Percentiles rank a stretch among this genome's conserved stretches.
Conservation (phyloP, 1,140 invertebrate genomes). For the Odontomachus brunneus region DNA sequence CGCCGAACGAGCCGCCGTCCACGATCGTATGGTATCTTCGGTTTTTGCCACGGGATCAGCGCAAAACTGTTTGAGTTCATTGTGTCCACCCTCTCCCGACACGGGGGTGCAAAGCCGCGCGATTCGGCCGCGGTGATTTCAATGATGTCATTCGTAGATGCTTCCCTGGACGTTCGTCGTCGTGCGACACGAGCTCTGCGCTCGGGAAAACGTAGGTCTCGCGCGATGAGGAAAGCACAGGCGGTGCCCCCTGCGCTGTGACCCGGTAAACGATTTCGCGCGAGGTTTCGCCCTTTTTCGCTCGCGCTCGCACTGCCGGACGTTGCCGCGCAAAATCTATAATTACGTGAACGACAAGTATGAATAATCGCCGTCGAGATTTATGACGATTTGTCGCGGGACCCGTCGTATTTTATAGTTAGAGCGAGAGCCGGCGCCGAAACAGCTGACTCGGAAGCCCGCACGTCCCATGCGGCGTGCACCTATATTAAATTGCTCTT, state of each 20-base stretch:
- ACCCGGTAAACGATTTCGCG: background rate
- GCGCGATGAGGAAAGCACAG: no score
- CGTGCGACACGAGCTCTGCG: no score
- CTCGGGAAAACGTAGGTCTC: background rate
- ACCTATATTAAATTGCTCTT: background rate
- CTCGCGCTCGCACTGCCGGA: background rate
- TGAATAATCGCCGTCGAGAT: background rate
- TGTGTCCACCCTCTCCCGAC: background rate
- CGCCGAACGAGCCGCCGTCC: slow-evolving; percentile 57
- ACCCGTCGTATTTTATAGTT: background rate
- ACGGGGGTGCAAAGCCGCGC: background rate
- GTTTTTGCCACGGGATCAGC: slow-evolving; percentile 51
- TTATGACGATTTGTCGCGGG: no score
- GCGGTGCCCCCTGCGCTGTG: no score
- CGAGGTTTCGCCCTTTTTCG: no score
- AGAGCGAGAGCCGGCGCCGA: background rate
- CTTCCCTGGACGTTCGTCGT: background rate
- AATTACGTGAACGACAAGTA: background rate
- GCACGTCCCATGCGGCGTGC: no score
- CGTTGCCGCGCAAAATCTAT: background rate
- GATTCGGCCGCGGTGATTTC: slow-evolving; percentile 10
- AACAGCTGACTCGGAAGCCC: background rate
- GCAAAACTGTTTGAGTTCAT: background rate
- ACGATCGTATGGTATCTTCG: slow-evolving; percentile 69
- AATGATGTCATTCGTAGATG: background rate